Percentiles rank a stretch among this genome's conserved stretches.
Evolutionary conservation across 2,113 vertebrate genomes (phyloP).

Genomic region (Festucalex cinctus): DNA sequence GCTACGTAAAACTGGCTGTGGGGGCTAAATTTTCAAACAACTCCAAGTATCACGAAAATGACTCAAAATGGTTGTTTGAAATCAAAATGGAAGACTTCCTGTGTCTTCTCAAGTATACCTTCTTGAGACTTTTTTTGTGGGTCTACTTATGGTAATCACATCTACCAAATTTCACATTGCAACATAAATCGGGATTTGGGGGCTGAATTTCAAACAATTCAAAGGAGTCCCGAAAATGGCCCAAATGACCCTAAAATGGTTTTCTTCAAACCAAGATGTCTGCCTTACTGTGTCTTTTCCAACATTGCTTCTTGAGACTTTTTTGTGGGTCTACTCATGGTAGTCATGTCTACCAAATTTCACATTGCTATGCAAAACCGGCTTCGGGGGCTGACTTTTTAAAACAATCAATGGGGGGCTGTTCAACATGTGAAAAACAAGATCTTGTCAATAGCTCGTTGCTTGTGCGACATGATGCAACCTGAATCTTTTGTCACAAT

Average conservation of each 20-base stretch:
- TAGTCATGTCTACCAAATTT: not conserved
- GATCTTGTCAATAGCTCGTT: constrained; percentile 1
- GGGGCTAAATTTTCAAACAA: too few species aligned
- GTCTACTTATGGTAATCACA: not conserved
- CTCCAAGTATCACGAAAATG: too few species aligned
- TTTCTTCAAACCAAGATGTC: not conserved
- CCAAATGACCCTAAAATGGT: not conserved
- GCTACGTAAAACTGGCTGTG: not conserved
- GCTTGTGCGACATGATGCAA: constrained; percentile 37
- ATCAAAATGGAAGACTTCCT: not conserved
- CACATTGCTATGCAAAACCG: not conserved
- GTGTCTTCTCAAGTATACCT: not conserved
- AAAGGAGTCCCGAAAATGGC: not conserved
- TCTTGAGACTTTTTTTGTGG: not conserved
- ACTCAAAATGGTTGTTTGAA: not conserved
- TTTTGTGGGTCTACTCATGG: not conserved
- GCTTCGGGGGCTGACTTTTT: not conserved
- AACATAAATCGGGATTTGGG: not conserved
- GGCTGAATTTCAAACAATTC: not conserved
- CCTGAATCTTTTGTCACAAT: constrained; percentile 55
- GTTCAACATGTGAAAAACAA: not conserved
- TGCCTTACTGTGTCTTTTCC: not conserved
- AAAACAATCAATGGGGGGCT: not conserved
- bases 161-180: too few species aligned
- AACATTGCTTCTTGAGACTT: not conserved